A percentile compares a stretch with the other conserved stretches of the same genome.
Evolutionary conservation across 2,797 vertebrate species (phyloP).

Genomic region (Eleutherodactylus coqui): DNA sequence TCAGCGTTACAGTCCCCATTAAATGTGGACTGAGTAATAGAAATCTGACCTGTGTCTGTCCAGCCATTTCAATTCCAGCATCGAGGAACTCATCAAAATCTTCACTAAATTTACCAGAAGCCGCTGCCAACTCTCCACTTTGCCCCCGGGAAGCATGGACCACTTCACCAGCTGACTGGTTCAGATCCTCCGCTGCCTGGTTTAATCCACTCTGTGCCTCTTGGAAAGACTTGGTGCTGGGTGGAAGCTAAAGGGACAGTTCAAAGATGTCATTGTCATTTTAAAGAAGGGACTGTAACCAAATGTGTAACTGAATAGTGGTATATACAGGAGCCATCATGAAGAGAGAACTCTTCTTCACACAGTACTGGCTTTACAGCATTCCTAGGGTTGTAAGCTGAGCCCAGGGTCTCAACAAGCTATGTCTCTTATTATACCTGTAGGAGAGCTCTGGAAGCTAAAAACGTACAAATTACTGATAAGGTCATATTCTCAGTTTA

Average conservation of each 20-base stretch:
- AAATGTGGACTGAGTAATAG: neutral
- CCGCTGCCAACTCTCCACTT: conserved; percentile 91
- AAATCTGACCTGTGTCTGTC: conserved; percentile 89
- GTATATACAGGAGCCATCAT: neutral
- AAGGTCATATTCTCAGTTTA: neutral
- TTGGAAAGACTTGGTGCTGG: conserved; percentile 94
- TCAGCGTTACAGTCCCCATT: neutral
- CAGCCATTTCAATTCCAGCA: conserved; percentile 97
- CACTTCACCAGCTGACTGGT: conserved; percentile 96
- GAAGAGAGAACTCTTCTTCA: neutral
- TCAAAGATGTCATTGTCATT: conserved; percentile 7
- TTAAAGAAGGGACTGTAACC: neutral
- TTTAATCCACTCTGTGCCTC: conserved; percentile 97
- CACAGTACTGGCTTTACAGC: conserved; percentile 9
- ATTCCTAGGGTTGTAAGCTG: neutral
- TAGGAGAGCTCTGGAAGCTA: neutral
- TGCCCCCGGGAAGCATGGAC: conserved; percentile 94
- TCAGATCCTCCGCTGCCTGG: conserved; percentile 95
- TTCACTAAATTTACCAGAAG: conserved; percentile 96
- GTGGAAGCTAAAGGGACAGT: conserved; percentile 81
- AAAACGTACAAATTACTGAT: neutral
- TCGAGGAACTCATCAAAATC: conserved; percentile 98
- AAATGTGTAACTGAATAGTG: neutral
- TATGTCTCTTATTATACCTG: neutral
- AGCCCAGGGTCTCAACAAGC: neutral